These are phyloP conservation scores for Drosophila malerkotliana DNA, from an alignment of 1,140 invertebrate species.

Conservation along the genomic window DNA sequence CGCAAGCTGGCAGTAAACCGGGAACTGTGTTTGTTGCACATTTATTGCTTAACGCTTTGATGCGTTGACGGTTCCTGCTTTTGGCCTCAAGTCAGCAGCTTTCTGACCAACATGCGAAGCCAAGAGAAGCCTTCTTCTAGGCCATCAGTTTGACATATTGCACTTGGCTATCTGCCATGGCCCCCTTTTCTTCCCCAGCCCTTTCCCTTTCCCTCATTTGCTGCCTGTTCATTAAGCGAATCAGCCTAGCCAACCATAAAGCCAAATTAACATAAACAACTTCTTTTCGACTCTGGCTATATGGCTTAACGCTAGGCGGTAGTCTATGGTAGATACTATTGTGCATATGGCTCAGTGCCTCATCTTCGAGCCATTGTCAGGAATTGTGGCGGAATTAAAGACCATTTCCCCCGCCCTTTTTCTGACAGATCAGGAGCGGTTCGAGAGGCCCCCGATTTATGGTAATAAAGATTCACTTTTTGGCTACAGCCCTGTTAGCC, in stretches of 20 bases:
- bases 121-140: constrained; percentile 7
- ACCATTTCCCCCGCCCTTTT: constrained; percentile 44
- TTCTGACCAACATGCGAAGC: constrained; percentile 55
- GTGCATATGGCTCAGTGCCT: constrained; percentile 26
- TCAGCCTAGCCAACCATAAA: constrained; percentile 79
- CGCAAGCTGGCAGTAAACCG: constrained; percentile 46
- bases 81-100: background rate
- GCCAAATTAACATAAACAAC: constrained; percentile 80
- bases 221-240: constrained; percentile 76
- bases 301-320: constrained; percentile 3
- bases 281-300: constrained; percentile 65
- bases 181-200: constrained; percentile 7
- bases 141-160: constrained; percentile 76
- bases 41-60: constrained; percentile 81
- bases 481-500: constrained; percentile 23
- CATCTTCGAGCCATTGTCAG: constrained; percentile 36
- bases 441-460: background rate
- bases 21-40: constrained; percentile 50
- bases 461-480: constrained; percentile 1
- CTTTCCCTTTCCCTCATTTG: background rate
- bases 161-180: constrained; percentile 51
- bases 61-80: constrained; percentile 64
- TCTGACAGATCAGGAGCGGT: background rate
- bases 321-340: background rate
- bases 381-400: constrained; percentile 76